These are phyloP conservation scores for Pelagia noctiluca DNA, from an alignment of 30 jellyfish, hydroid and myxozoan species.

Conservation along the genomic window DNA sequence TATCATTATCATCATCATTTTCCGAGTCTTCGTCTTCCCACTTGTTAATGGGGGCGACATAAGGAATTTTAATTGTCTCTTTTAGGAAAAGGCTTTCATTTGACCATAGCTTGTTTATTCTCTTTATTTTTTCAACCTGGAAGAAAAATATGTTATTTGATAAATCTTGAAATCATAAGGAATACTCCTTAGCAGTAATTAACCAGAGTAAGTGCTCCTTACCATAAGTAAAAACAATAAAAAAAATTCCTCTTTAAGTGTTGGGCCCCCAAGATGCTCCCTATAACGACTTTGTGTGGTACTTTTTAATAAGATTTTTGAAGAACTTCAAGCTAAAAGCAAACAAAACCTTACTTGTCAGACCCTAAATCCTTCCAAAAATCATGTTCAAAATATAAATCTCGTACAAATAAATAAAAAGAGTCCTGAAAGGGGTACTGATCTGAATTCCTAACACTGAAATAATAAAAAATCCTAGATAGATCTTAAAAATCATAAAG, in stretches of 20 bases:
- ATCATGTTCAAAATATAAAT: too few species aligned
- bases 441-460: too few species aligned
- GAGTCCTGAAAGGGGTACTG: too few species aligned
- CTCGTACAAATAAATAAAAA: too few species aligned
- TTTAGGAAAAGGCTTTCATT: conserved; percentile 59
- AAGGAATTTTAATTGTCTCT: conserved; percentile 66
- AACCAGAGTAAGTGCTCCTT: not conserved
- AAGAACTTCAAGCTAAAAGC: too few species aligned
- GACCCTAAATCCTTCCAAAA: too few species aligned
- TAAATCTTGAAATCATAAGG: too few species aligned
- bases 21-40: conserved; percentile 18
- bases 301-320: not conserved
- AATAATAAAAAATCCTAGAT: too few species aligned
- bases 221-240: not conserved
- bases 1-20: conserved; percentile 1
- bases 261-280: not conserved
- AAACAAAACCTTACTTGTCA: too few species aligned
- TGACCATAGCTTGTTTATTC: conserved; percentile 79
- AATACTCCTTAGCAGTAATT: not conserved
- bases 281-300: not conserved
- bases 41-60: not conserved
- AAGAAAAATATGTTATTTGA: too few species aligned
- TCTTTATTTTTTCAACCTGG: conserved; percentile 71
- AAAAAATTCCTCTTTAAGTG: not conserved
- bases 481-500: too few species aligned